Evolutionary conservation across 2,888 invertebrate species (phyloP).

Genomic region (Xylocampa areola): DNA sequence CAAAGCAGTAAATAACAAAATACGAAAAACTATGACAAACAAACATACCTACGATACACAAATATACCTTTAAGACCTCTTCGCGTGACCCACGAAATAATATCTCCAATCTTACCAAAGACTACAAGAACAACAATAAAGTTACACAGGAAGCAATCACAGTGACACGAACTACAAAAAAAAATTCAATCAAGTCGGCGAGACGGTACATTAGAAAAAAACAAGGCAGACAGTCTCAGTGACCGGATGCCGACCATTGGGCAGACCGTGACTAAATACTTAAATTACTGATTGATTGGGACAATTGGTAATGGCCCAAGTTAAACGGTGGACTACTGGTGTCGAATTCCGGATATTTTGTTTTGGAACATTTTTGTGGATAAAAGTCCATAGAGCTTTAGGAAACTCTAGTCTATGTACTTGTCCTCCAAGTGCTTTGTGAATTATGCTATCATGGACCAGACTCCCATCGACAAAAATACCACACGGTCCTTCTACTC

Average conservation of each 20-base stretch:
- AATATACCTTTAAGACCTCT: background rate
- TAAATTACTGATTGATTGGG: conserved; percentile 51
- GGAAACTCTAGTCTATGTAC: too few species aligned
- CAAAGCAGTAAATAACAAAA: background rate
- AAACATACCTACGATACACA: background rate
- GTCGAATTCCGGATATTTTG: conserved; percentile 27
- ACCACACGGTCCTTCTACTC: too few species aligned
- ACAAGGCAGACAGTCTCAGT: conserved; percentile 57
- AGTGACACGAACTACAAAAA: conserved; percentile 28
- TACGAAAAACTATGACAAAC: background rate
- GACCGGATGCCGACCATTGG: conserved; percentile 63
- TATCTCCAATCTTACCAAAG: conserved; percentile 26
- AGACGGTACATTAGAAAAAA: conserved; percentile 27
- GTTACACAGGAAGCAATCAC: conserved; percentile 63
- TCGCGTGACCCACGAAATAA: conserved; percentile 11
- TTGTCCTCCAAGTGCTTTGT: too few species aligned
- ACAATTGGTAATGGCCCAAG: conserved; percentile 51
- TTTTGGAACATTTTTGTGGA: background rate
- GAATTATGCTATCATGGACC: too few species aligned
- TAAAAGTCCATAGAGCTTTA: too few species aligned
- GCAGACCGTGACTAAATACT: conserved; percentile 60
- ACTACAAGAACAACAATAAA: conserved; percentile 39
- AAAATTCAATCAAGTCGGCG: conserved; percentile 56
- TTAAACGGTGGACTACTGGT: conserved; percentile 45
- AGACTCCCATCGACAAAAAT: too few species aligned